These are phyloP conservation scores for Megalops atlanticus DNA, from an alignment of 2,113 vertebrate genomes.

Conservation along the genomic window DNA sequence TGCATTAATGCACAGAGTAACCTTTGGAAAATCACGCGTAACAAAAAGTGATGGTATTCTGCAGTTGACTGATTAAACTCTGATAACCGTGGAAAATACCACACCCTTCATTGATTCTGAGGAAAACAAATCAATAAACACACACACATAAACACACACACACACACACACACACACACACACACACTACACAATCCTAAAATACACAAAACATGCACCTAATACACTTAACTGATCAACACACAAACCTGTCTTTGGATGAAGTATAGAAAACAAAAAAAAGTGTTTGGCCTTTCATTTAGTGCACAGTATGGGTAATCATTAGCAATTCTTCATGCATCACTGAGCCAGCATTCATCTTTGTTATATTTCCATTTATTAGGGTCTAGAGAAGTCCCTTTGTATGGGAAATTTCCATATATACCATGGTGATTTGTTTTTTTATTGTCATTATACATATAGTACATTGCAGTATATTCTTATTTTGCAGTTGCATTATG, in stretches of 20 bases:
- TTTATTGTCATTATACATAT: no score
- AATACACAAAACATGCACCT: not conserved
- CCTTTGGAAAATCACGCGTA: conserved; percentile 65
- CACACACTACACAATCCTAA: not conserved
- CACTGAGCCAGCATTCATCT: not conserved
- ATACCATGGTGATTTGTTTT: no score
- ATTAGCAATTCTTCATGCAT: not conserved
- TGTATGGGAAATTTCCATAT: not conserved
- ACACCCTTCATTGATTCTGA: conserved; percentile 72
- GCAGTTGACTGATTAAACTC: conserved; percentile 74
- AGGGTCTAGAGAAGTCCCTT: not conserved
- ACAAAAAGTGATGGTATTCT: conserved; percentile 73
- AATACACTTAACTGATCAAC: not conserved
- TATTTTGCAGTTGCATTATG: no score
- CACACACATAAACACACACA: conserved; percentile 16
- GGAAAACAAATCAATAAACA: conserved; percentile 74
- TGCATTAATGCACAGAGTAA: conserved; percentile 60
- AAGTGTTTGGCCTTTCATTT: not conserved
- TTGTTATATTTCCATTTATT: not conserved
- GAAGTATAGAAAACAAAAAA: not conserved
- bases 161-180: not conserved
- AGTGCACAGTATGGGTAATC: not conserved
- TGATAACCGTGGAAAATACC: conserved; percentile 74
- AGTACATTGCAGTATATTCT: no score
- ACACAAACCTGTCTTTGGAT: not conserved